Evolutionary conservation across 1,140 invertebrate species (phyloP).

Genomic region (Drosophila neocordata): DNA sequence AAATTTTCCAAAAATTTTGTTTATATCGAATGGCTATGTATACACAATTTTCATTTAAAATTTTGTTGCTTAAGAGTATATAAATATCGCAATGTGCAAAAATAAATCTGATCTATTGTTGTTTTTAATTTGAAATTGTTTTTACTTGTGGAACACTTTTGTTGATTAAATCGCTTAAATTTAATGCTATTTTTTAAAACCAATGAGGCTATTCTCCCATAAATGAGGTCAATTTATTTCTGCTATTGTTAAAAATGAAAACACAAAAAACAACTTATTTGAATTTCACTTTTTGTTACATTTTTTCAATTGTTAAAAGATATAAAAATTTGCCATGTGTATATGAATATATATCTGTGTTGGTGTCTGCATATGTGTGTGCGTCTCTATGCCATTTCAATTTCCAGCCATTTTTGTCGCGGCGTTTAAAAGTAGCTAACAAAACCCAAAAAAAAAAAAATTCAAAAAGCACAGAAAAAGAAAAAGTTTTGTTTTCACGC

Average conservation of each 20-base stretch:
- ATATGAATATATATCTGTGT: not conserved
- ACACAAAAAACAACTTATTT: not conserved
- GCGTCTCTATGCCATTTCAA: conserved; percentile 60
- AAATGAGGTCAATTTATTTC: not conserved
- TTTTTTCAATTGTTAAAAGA: conserved; percentile 18
- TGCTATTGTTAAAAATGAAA: not conserved
- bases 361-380: conserved; percentile 22
- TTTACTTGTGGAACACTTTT: not conserved
- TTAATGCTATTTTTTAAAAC: not conserved
- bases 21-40: no score
- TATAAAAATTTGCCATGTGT: conserved; percentile 28
- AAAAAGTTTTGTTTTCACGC: conserved; percentile 76
- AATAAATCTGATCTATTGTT: not conserved
- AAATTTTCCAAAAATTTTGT: no score
- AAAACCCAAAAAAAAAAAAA: conserved; percentile 4
- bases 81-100: not conserved
- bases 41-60: no score
- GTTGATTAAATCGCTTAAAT: not conserved
- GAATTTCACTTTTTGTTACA: not conserved
- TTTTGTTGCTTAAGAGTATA: no score
- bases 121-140: not conserved
- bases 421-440: conserved; percentile 50
- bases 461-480: not conserved
- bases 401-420: conserved; percentile 72
- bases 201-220: not conserved